These are phyloP conservation scores for Formica aserva DNA, from an alignment of 2,888 invertebrate species.

Conservation along the genomic window DNA sequence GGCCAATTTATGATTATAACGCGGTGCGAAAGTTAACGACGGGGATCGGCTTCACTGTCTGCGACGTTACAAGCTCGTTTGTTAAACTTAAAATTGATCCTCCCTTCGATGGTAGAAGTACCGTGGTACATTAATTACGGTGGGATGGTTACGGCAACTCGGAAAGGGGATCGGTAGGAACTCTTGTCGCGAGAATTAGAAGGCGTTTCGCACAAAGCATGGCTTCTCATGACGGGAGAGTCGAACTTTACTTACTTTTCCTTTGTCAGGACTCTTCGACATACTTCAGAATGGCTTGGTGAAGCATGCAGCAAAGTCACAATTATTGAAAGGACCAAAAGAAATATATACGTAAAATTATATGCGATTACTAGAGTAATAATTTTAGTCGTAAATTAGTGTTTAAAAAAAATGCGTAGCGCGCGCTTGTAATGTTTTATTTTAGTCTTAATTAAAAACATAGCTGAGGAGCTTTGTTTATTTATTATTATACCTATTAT, in stretches of 20 bases:
- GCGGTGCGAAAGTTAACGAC: conserved; percentile 67
- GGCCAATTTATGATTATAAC: conserved; percentile 71
- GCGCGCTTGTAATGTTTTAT: too few relatives aligned
- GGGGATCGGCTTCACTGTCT: conserved; percentile 51
- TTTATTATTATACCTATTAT: neutral
- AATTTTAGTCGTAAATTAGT: neutral
- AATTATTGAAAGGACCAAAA: neutral
- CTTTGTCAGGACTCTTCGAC: conserved; percentile 31
- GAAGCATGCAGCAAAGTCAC: neutral
- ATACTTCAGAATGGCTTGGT: conserved; percentile 2
- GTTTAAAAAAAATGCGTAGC: neutral
- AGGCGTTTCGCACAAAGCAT: conserved; percentile 54
- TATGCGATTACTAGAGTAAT: neutral
- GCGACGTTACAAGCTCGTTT: conserved; percentile 77
- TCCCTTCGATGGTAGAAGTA: conserved; percentile 66
- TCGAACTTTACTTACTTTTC: conserved; percentile 55
- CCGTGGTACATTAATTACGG: conserved; percentile 68
- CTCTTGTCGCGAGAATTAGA: conserved; percentile 60
- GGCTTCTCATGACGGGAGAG: conserved; percentile 43
- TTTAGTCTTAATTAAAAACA: neutral
- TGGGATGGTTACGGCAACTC: conserved; percentile 56
- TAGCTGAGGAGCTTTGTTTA: neutral
- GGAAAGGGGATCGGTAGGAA: conserved; percentile 49
- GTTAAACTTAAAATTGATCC: conserved; percentile 83
- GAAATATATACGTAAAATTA: neutral